Evolutionary conservation across 2,888 invertebrate species (phyloP).

Genomic region (Ormyrus pomaceus): DNA sequence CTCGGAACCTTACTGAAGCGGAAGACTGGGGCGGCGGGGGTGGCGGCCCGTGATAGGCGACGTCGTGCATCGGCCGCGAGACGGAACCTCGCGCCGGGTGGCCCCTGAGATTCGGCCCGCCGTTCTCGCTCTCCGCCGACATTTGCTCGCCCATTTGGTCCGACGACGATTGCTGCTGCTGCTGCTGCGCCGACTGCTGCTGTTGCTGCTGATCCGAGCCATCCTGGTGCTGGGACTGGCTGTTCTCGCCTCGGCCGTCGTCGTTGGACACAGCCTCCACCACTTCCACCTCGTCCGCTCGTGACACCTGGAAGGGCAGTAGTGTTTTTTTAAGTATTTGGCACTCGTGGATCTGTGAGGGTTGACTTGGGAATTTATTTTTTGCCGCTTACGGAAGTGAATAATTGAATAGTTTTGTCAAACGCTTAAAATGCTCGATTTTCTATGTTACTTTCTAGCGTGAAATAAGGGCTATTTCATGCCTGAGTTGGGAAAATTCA

Average conservation of each 20-base stretch:
- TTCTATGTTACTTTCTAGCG: too few species aligned
- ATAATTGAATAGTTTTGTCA: too few species aligned
- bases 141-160: constrained; percentile 28
- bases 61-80: constrained; percentile 73
- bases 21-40: constrained; percentile 80
- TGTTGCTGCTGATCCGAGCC: constrained; percentile 78
- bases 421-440: too few species aligned
- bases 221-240: constrained; percentile 58
- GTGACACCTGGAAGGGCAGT: constrained; percentile 64
- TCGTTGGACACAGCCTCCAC: constrained; percentile 80
- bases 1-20: constrained; percentile 79
- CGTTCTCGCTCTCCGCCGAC: constrained; percentile 19
- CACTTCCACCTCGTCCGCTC: constrained; percentile 80
- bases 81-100: constrained; percentile 61
- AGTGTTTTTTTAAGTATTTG: too few species aligned
- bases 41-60: constrained; percentile 86
- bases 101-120: constrained; percentile 71
- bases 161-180: constrained; percentile 38
- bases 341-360: too few species aligned
- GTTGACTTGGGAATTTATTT: too few species aligned
- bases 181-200: constrained; percentile 30
- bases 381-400: too few species aligned
- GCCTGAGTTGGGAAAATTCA: too few species aligned
- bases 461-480: too few species aligned
- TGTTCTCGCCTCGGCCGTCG: constrained; percentile 76